A percentile compares a stretch with the other conserved stretches of the same genome.
phyloP scores from a whole-genome alignment of 2,888 invertebrate genomes.

The Hydrotaea cyrtoneurina region DNA sequence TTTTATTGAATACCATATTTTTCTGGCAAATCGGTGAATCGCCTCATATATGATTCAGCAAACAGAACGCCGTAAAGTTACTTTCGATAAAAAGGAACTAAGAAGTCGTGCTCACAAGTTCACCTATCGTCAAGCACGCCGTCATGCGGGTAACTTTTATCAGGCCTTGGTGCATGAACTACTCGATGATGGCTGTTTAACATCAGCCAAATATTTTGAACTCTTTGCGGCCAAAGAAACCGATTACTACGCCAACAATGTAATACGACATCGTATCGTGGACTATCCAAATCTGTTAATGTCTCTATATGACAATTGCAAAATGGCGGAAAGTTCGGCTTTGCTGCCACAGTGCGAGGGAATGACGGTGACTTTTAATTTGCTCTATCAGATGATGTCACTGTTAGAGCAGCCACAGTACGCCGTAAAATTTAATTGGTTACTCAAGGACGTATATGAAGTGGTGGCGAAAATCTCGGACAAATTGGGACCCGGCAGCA shows the following conservation, averaged over 20 bases:
- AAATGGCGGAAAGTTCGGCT: slow-evolving; percentile 72
- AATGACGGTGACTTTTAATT: slow-evolving; percentile 68
- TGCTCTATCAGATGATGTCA: slow-evolving; percentile 72
- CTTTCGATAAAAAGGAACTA: slow-evolving; percentile 61
- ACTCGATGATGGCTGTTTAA: slow-evolving; percentile 73
- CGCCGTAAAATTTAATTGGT: slow-evolving; percentile 72
- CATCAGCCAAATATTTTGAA: slow-evolving; percentile 72
- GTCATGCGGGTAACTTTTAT: slow-evolving; percentile 71
- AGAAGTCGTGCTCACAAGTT: slow-evolving; percentile 46
- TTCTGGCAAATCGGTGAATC: no score
- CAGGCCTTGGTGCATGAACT: slow-evolving; percentile 73
- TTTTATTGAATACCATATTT: no score
- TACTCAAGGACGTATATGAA: slow-evolving; percentile 71
- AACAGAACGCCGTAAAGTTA: no score
- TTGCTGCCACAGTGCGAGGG: slow-evolving; percentile 67
- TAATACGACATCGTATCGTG: slow-evolving; percentile 70
- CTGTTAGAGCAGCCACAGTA: slow-evolving; percentile 69
- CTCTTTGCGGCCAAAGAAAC: slow-evolving; percentile 73
- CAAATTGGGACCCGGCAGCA: slow-evolving; percentile 45
- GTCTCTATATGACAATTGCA: slow-evolving; percentile 72
- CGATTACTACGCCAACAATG: slow-evolving; percentile 66
- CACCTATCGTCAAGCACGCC: slow-evolving; percentile 70
- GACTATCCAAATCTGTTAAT: slow-evolving; percentile 71
- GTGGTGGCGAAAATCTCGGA: slow-evolving; percentile 69
- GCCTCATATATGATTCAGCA: no score